These are phyloP conservation scores for Osmerus mordax DNA, from an alignment of 2,113 vertebrate species.

Conservation along the genomic window DNA sequence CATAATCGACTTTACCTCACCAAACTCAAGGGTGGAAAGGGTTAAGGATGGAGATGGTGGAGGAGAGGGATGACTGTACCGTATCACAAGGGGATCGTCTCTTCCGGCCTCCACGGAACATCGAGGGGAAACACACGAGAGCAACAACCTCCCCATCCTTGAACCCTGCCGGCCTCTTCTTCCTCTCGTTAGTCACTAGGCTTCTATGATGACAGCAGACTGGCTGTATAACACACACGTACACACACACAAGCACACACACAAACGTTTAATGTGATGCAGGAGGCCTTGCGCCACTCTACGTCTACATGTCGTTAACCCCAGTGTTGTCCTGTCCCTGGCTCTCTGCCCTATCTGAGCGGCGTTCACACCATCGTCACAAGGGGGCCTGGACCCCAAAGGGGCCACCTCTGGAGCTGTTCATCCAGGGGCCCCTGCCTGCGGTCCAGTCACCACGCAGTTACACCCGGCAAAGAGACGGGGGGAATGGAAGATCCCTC, in stretches of 20 bases:
- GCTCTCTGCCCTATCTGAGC: constrained; percentile 18
- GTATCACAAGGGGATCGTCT: constrained; percentile 11
- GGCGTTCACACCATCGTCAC: constrained; percentile 44
- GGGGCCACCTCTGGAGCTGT: constrained; percentile 1
- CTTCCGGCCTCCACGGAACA: constrained; percentile 19
- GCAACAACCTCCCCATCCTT: constrained; percentile 19
- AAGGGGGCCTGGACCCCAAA: constrained; percentile 18
- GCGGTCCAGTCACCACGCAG: too few relatives aligned
- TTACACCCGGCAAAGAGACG: too few relatives aligned
- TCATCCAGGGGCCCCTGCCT: too few relatives aligned
- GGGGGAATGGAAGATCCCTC: too few relatives aligned
- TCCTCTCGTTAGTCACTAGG: constrained; percentile 54
- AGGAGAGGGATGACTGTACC: too few relatives aligned
- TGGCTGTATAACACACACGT: constrained; percentile 27
- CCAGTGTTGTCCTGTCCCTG: neutral
- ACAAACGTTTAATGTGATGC: neutral
- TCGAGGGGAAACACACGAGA: constrained; percentile 46
- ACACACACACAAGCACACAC: neutral
- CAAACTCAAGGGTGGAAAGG: too few relatives aligned
- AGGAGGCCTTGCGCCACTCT: neutral
- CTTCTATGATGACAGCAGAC: constrained; percentile 48
- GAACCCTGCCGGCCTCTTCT: constrained; percentile 37
- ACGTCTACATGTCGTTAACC: constrained; percentile 31
- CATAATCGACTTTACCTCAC: too few relatives aligned
- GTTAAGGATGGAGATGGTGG: too few relatives aligned